These are phyloP conservation scores for Oasisia sp. DNA, from an alignment of 2,888 invertebrate genomes.

Conservation along the genomic window DNA sequence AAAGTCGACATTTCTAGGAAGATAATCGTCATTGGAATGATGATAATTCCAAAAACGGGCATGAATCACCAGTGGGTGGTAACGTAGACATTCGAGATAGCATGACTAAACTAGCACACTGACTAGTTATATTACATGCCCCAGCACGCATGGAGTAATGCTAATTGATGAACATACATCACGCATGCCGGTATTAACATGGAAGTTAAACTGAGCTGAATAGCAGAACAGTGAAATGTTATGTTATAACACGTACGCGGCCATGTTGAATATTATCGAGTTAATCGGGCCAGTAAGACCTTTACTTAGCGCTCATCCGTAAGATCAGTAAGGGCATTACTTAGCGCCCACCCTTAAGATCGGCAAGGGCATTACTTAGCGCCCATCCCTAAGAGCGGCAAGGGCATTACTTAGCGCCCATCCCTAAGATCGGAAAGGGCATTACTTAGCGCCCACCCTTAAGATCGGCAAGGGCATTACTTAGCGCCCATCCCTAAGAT, in stretches of 20 bases:
- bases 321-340: neutral
- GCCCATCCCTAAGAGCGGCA: neutral
- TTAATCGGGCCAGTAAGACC: neutral
- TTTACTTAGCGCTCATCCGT: neutral
- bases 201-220: neutral
- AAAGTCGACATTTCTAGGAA: too few species aligned
- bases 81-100: neutral
- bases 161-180: neutral
- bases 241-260: neutral
- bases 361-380: neutral
- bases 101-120: neutral
- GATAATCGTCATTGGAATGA: too few species aligned
- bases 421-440: neutral
- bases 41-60: too few species aligned
- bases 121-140: neutral
- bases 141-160: neutral
- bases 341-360: neutral
- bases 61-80: neutral
- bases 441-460: too few species aligned
- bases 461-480: neutral
- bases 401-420: neutral
- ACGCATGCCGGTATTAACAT: neutral
- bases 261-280: neutral
- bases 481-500: neutral
- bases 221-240: neutral